A percentile compares a stretch with the other conserved stretches of the same genome.
Conservation (phyloP, 2,797 vertebrate species). For the Pteropus rufus region DNA sequence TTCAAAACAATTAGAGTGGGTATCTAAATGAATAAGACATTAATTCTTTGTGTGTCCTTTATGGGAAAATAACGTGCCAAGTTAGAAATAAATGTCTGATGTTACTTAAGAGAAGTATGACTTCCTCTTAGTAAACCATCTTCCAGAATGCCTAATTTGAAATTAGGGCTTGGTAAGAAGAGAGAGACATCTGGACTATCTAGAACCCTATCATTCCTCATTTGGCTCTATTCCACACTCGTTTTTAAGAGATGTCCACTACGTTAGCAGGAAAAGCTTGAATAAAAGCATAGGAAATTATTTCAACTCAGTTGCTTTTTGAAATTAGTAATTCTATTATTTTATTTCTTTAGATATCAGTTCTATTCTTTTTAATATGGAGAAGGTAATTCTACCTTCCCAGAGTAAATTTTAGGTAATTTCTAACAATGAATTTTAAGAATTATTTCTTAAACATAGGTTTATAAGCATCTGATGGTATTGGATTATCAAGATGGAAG, state of each 20-base stretch:
- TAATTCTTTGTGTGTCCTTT: constrained; percentile 58
- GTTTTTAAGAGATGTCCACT: neutral
- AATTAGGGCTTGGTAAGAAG: neutral
- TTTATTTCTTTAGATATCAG: neutral
- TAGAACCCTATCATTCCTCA: neutral
- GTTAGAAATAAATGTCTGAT: constrained; percentile 25
- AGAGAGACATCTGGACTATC: neutral
- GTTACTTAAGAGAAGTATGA: neutral
- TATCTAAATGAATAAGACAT: constrained; percentile 66
- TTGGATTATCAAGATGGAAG: neutral
- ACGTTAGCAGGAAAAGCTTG: neutral
- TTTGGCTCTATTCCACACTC: neutral
- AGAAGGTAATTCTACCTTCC: neutral
- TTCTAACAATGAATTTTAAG: neutral
- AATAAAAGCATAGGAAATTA: neutral
- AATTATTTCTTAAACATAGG: neutral
- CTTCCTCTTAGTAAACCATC: neutral
- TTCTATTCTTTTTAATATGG: neutral
- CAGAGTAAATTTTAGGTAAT: neutral
- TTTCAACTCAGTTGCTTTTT: neutral
- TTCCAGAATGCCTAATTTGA: neutral
- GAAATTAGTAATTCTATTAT: neutral
- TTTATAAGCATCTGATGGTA: neutral
- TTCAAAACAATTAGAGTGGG: constrained; percentile 60
- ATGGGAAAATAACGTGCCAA: constrained; percentile 27